These are phyloP conservation scores for Manduca sexta DNA, from an alignment of 1,140 invertebrate genomes.

Conservation along the genomic window DNA sequence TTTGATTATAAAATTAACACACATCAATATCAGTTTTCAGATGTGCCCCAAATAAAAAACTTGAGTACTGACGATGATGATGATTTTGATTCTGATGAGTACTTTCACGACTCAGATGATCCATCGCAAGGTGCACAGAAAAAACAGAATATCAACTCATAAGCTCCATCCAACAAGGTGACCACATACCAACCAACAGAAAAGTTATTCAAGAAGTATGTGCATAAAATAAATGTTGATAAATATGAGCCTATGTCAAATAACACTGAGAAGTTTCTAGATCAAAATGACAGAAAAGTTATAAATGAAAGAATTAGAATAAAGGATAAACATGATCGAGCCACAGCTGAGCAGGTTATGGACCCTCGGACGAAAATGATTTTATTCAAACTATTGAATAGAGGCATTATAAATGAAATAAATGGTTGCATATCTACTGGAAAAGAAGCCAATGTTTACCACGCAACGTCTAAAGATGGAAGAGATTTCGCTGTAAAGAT, in stretches of 20 bases:
- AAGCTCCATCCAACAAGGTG: conserved; percentile 77
- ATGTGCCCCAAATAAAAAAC: conserved; percentile 31
- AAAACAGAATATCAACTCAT: conserved; percentile 65
- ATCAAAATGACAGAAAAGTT: conserved; percentile 78
- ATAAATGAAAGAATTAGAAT: conserved; percentile 81
- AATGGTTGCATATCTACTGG: conserved; percentile 98
- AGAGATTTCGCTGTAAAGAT: conserved; percentile 94
- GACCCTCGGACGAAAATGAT: conserved; percentile 97
- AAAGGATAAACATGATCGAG: conserved; percentile 96
- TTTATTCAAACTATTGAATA: conserved; percentile 93
- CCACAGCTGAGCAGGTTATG: conserved; percentile 97
- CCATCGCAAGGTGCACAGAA: conserved; percentile 27
- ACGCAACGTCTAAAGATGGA: conserved; percentile 84
- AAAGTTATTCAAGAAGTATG: conserved; percentile 85
- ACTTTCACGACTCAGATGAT: conserved; percentile 63
- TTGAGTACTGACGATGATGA: conserved; percentile 43
- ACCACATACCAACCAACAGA: conserved; percentile 86
- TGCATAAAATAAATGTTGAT: conserved; percentile 89
- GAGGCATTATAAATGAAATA: conserved; percentile 86
- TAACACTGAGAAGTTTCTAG: conserved; percentile 80
- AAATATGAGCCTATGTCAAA: conserved; percentile 81
- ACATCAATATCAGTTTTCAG: conserved; percentile 39
- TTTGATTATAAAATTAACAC: too few relatives aligned
- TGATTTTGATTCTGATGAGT: conserved; percentile 56
- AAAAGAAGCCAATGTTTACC: conserved; percentile 99